Evolutionary conservation across 2,113 vertebrate species (phyloP), one percentile per base, ranked within the genome.

Genomic region (Anthoscopus minutus): DNA sequence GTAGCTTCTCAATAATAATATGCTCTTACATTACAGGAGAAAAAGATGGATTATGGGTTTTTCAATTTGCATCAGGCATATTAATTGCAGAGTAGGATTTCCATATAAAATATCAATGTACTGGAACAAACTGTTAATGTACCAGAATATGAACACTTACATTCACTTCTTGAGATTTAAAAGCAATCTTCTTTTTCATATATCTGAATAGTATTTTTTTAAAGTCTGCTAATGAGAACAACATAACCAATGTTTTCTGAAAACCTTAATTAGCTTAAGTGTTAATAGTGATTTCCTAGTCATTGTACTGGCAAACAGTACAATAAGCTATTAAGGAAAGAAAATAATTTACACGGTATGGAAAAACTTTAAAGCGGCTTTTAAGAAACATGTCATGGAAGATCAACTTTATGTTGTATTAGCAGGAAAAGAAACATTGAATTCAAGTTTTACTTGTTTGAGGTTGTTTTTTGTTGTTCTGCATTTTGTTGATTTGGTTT

Each of bases 81-180:
- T 98, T 98, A 98, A 98, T 98, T 98, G 97, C 95, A 97, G 97
- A 98, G 96, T 95, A 97, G 96, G 95, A 94, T 95, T 98, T 98
- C 95, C 95, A 97, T 97, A 98, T 98, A 98, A 98, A 98, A 98
- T 98, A 97, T 96, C 98, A 98, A 98, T 98, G 98, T 98, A 97
- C 96, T 98, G 98, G 98, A 98, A 98, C 97, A 98, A 98, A 98
- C 97, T 96, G 96, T 98, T 98, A 98, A 98, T 98, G 98, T 98
- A 97, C 94, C 96, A 98, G 98, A 97, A 97, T 98, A 98, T 96
- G 97, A 97, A 98, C 95, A 95, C 95, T 98, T 96, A 90, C 81
- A 96, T 96, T 97, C 86, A 94, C 97, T 98, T 98, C 94, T 98
- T 91, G 86, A 97, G 94, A 96, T 97, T 97, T 98, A 97, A 97